These are phyloP conservation scores for pig (Sus scrofa) DNA, from an alignment of 2,113 vertebrate genomes.

Conservation along the genomic window DNA sequence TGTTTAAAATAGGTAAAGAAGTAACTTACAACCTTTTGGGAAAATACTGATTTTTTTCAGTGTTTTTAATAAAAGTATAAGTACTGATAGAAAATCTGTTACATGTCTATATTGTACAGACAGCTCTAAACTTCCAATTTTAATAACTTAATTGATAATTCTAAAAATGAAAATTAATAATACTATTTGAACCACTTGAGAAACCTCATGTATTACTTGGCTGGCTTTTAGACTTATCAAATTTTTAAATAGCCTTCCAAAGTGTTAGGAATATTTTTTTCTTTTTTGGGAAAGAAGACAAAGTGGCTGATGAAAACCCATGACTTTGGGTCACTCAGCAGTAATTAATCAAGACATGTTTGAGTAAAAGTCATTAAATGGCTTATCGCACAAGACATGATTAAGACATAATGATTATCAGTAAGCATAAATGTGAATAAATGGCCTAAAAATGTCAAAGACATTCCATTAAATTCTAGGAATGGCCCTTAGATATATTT, in stretches of 20 bases:
- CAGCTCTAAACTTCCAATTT: neutral
- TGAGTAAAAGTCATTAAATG: neutral
- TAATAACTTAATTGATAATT: neutral
- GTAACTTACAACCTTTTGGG: neutral
- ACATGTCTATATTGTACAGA: neutral
- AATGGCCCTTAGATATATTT: neutral
- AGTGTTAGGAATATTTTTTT: neutral
- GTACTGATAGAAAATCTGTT: neutral
- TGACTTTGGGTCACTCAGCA: neutral
- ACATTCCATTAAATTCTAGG: neutral
- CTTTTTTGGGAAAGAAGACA: neutral
- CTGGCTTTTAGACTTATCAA: slow-evolving; percentile 11
- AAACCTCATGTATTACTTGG: neutral
- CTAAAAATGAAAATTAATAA: neutral
- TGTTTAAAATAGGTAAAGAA: neutral
- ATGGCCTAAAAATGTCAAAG: slow-evolving; percentile 21
- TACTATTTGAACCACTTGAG: neutral
- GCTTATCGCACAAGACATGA: neutral
- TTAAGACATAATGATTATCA: neutral
- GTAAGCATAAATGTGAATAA: neutral
- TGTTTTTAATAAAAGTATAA: neutral
- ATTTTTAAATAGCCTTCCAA: neutral
- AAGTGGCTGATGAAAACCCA: neutral
- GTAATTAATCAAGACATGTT: neutral
- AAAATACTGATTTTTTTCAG: neutral